Conservation (phyloP, 2,797 vertebrate genomes). For the Melanotaenia nigrans region DNA sequence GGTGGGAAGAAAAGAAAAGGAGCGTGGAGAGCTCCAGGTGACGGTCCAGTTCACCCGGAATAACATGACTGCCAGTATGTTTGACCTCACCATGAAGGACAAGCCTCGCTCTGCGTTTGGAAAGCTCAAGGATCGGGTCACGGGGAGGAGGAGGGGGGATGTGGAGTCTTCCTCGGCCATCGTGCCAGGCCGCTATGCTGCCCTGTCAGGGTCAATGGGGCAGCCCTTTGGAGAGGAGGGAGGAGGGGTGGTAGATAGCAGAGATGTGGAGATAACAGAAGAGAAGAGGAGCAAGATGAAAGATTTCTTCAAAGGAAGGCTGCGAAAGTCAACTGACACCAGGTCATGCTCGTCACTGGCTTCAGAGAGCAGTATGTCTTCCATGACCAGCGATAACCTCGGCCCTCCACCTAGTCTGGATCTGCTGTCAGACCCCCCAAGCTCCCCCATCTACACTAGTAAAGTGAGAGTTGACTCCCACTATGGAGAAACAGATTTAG, state of each 20-base stretch:
- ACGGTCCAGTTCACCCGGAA: constrained; percentile 93
- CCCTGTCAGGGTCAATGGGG: constrained; percentile 80
- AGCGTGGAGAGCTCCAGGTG: constrained; percentile 91
- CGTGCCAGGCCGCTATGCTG: constrained; percentile 88
- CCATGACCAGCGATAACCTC: constrained; percentile 87
- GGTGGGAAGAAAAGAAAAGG: constrained; percentile 92
- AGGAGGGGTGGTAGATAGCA: constrained; percentile 63
- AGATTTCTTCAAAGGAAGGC: constrained; percentile 90
- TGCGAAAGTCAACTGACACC: constrained; percentile 90
- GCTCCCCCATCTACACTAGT: constrained; percentile 86
- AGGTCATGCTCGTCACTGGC: constrained; percentile 92
- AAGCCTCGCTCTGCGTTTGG: constrained; percentile 93
- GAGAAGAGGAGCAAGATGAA: constrained; percentile 90
- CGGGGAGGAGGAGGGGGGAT: constrained; percentile 90
- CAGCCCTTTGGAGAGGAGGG: constrained; percentile 71
- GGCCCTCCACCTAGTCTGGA: constrained; percentile 82
- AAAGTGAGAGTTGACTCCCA: constrained; percentile 85
- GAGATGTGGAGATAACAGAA: constrained; percentile 71
- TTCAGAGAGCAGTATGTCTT: constrained; percentile 91
- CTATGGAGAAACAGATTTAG: constrained; percentile 82
- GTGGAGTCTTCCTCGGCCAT: constrained; percentile 95
- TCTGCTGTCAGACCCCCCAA: constrained; percentile 79
- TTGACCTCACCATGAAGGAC: constrained; percentile 94
- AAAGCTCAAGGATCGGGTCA: constrained; percentile 95
- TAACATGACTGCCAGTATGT: constrained; percentile 98